Base-by-base conservation (phyloP, 1,140 invertebrate species). In the Gonatopus flavifemur region DNA sequence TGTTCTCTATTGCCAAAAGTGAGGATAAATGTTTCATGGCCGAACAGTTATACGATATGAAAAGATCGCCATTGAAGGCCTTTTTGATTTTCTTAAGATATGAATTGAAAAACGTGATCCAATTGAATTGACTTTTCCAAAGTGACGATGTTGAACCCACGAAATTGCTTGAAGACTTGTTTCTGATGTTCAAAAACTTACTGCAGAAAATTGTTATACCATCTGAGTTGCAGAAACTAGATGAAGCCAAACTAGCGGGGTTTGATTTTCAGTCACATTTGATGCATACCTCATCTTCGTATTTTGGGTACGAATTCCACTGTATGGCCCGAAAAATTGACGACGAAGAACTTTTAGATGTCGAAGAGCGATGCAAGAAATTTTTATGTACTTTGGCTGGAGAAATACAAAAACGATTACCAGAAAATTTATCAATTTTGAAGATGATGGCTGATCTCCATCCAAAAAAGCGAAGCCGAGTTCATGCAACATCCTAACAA, bases 101-200 rank as follows among this genome's bases (percentile, higher is more conserved):
- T n/a, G n/a, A n/a, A n/a, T n/a, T n/a, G n/a, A n/a, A n/a, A n/a
- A n/a, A n/a, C n/a, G n/a, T n/a, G n/a, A 45, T 54, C 12, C 60
- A 18, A 21, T 60, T 54, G n/a, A 61, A 61, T 49, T 25, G 52
- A 33, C 48, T 61, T 43, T 55, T 55, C 45, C 51, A 59, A 64
- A 62, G 45, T 36, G 46, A 59, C 21, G 52, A 62, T 44, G 47
- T 55, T 35, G 55, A 60, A 18, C 57, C 56, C 13, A 42, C 22
- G 7, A 52, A 59, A 54, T 32, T 59, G 35, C 52, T 60, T 46
- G 57, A 62, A 48, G 45, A 62, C 51, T 39, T 62, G 45, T n/a
- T n/a, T 28, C 12, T 46, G 20, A 39, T 37, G 22, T 6, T 15
- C 9, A 55, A 30, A n/a, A 49, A 49, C 16, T 31, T 43, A 1